These are phyloP conservation scores for Oreohelix idahoensis DNA, from an alignment of 1,140 invertebrate species.

Conservation along the genomic window DNA sequence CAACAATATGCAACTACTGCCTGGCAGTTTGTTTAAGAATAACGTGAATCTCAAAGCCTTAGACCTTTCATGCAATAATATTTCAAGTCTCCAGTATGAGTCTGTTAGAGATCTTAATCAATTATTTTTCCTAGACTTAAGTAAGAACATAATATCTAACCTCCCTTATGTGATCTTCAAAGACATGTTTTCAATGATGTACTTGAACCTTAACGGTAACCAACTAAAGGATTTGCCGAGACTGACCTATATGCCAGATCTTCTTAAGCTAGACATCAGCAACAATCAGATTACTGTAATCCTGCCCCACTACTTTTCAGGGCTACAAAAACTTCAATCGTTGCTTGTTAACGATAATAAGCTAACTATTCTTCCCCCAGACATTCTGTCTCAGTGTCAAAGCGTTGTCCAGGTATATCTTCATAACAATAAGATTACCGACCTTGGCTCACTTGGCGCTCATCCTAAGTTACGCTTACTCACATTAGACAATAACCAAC, in stretches of 20 bases:
- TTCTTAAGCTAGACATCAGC: not conserved
- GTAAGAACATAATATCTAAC: not conserved
- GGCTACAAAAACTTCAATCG: not conserved
- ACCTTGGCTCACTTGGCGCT: not conserved
- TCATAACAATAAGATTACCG: constrained; percentile 5
- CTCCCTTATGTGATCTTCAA: not conserved
- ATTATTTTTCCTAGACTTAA: constrained; percentile 6
- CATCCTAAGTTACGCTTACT: not conserved
- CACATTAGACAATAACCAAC: constrained; percentile 24
- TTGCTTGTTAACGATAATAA: constrained; percentile 14
- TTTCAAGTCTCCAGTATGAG: not conserved
- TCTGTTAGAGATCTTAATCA: not conserved
- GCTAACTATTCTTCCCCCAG: not conserved
- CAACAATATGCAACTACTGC: not conserved
- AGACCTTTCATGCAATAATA: not conserved
- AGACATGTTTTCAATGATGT: not conserved
- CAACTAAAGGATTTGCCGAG: not conserved
- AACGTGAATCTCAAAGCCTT: not conserved
- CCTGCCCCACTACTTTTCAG: not conserved
- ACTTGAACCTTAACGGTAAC: not conserved
- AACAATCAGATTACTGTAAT: not conserved
- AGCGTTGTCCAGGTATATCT: not conserved
- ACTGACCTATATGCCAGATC: not conserved
- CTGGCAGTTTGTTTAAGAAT: not conserved
- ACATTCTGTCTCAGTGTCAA: not conserved